phyloP scores from a whole-genome alignment of 2,888 invertebrate species.

The Scotopteryx bipunctaria region DNA sequence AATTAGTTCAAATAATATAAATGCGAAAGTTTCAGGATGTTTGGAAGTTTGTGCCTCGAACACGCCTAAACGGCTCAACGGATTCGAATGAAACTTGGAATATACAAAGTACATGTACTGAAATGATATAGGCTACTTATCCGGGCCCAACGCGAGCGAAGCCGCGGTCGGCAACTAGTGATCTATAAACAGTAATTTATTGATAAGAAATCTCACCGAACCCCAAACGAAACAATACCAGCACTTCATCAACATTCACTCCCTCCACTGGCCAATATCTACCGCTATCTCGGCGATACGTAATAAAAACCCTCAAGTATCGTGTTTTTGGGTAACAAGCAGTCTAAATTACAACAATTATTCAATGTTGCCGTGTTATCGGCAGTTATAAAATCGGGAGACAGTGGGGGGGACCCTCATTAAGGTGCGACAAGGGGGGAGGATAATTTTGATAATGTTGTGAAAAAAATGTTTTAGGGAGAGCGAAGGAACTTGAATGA shows the following conservation, averaged over 20 bases:
- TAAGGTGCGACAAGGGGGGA: constrained; percentile 55
- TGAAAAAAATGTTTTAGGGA: constrained; percentile 33
- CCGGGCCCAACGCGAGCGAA: too few relatives aligned
- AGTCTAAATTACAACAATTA: constrained; percentile 80
- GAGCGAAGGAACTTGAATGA: constrained; percentile 26
- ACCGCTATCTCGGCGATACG: constrained; percentile 59
- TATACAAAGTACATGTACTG: too few relatives aligned
- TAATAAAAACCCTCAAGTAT: constrained; percentile 65
- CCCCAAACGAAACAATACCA: constrained; percentile 29
- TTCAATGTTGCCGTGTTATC: constrained; percentile 78
- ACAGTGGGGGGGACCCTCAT: constrained; percentile 62
- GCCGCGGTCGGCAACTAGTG: too few relatives aligned
- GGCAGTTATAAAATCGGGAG: constrained; percentile 76
- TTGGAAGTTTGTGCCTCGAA: too few relatives aligned
- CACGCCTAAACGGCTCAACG: too few relatives aligned
- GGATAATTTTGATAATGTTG: constrained; percentile 38
- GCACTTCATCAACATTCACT: constrained; percentile 38
- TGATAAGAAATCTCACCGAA: constrained; percentile 29
- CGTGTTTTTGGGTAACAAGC: constrained; percentile 77
- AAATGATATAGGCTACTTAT: too few relatives aligned
- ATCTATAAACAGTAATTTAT: constrained; percentile 12
- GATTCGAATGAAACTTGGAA: too few relatives aligned
- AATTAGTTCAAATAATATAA: too few relatives aligned
- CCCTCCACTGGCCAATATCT: constrained; percentile 42
- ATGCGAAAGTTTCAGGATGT: too few relatives aligned